Conservation (phyloP, 1,140 invertebrate species). For the Drosophila jambulina region DNA sequence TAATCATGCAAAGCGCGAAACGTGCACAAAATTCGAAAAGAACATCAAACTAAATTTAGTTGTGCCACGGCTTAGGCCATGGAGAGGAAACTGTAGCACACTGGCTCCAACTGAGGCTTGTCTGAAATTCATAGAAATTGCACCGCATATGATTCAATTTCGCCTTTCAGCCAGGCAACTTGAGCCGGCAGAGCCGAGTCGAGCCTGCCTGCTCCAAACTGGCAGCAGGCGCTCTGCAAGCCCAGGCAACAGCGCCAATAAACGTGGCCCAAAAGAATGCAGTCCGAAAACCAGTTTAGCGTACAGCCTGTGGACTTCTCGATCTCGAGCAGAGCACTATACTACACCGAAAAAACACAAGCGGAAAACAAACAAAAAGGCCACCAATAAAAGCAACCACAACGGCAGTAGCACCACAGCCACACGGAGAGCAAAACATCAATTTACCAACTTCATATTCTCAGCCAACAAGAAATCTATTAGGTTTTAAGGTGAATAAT, state of each 20-base stretch:
- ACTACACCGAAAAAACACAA: conserved; percentile 32
- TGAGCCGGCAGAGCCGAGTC: conserved; percentile 21
- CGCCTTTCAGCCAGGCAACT: conserved; percentile 53
- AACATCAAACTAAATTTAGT: conserved; percentile 68
- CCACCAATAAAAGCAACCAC: conserved; percentile 38
- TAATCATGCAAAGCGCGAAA: conserved; percentile 79
- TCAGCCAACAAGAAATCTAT: background rate
- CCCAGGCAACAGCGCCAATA: conserved; percentile 59
- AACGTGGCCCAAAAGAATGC: conserved; percentile 82
- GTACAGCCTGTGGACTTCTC: conserved; percentile 73
- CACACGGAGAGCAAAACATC: conserved; percentile 19
- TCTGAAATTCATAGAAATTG: conserved; percentile 64
- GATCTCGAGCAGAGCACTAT: conserved; percentile 45
- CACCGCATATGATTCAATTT: conserved; percentile 80
- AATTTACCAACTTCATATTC: background rate
- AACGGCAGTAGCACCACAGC: conserved; percentile 20
- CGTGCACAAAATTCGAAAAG: conserved; percentile 73
- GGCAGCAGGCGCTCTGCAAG: conserved; percentile 24
- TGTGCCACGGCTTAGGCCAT: conserved; percentile 18
- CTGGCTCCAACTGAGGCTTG: conserved; percentile 15
- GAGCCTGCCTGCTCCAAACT: conserved; percentile 35
- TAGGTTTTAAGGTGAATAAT: background rate
- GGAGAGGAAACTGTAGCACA: conserved; percentile 17
- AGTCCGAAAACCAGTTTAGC: conserved; percentile 81
- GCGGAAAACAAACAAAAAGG: conserved; percentile 42